Conservation (phyloP, 2,113 vertebrate genomes). For the Prionailurus viverrinus region DNA sequence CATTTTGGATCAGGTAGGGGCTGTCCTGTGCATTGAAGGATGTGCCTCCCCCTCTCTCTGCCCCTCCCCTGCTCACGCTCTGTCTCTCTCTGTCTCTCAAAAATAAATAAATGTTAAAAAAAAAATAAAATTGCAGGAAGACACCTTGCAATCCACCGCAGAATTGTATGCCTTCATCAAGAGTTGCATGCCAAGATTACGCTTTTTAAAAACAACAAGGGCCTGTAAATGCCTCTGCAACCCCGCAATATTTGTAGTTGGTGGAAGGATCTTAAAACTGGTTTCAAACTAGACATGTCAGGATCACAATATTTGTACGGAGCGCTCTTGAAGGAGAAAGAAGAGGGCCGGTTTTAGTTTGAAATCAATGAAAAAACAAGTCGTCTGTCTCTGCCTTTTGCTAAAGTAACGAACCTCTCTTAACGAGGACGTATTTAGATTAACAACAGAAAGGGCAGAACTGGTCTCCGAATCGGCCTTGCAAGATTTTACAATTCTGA, state of each 20-base stretch:
- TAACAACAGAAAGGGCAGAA: slow-evolving; percentile 66
- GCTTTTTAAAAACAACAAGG: slow-evolving; percentile 49
- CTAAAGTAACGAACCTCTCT: slow-evolving; percentile 72
- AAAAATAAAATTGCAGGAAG: neutral
- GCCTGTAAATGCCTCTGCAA: slow-evolving; percentile 27
- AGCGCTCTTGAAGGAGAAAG: slow-evolving; percentile 65
- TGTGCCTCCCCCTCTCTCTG: neutral
- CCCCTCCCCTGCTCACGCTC: no score
- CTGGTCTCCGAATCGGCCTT: slow-evolving; percentile 62
- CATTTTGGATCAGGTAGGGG: neutral
- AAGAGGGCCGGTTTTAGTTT: slow-evolving; percentile 62
- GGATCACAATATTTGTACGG: slow-evolving; percentile 72
- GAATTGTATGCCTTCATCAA: slow-evolving; percentile 33
- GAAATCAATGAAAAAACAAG: slow-evolving; percentile 55
- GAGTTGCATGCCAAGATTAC: slow-evolving; percentile 18
- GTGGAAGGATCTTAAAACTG: slow-evolving; percentile 53
- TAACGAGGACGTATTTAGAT: slow-evolving; percentile 77
- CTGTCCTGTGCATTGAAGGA: neutral
- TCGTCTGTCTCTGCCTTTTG: slow-evolving; percentile 72
- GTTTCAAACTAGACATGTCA: slow-evolving; percentile 72
- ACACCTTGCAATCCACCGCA: slow-evolving; percentile 38
- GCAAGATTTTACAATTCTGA: slow-evolving; percentile 63
- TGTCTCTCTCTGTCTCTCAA: no score
- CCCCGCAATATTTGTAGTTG: slow-evolving; percentile 7
- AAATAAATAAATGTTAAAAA: no score